Evolutionary conservation across 2,888 invertebrate genomes (phyloP), one percentile per base, ranked within the genome.

Genomic region (Patella depressa): DNA sequence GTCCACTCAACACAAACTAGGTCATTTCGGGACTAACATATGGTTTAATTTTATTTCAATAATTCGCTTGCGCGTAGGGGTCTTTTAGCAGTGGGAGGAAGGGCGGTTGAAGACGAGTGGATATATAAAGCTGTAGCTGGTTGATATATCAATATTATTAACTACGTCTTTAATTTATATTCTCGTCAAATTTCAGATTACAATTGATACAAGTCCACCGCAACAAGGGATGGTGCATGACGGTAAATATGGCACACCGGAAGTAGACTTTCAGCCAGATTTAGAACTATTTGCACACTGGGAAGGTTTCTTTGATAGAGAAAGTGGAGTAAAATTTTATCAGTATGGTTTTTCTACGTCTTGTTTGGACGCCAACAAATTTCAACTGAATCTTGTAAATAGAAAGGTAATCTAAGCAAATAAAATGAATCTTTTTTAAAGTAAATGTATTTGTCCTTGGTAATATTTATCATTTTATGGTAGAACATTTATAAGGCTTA

Each of bases 241-340:
- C 73, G 85, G 87, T 45, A 24, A 77, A 14, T 57, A 65, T 14
- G 85, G 83, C 12, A 71, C 78, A 14, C 79, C 81, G 7, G 87
- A 88, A 71, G 77, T 85, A 14, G 87, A 88, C 76, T 87, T 79
- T 73, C 86, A 86, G 72, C 80, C 80, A 72, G 75, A 77, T 59
- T 53, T 73, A 11, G 72, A 53, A 17, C 73, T 87, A 5, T 72
- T 79, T 19, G 85, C 83, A 1, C 78, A 87, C 75, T 88, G 88
- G 88, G 80, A 81, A 69, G 88, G 85, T 1, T 88, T 87, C 78
- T 87, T 88, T 78, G 88, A 88, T 78, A 81, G 81, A 73, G 88
- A 87, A 77, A 86, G 86, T 78, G 85, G 85, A 11, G 81, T 88
- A 11, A 76, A 75, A 74, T 85, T 83, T 72, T 88, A 88, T 69